These are phyloP conservation scores for Zaprionus nigranus DNA, from an alignment of 1,140 invertebrate species.

Conservation along the genomic window DNA sequence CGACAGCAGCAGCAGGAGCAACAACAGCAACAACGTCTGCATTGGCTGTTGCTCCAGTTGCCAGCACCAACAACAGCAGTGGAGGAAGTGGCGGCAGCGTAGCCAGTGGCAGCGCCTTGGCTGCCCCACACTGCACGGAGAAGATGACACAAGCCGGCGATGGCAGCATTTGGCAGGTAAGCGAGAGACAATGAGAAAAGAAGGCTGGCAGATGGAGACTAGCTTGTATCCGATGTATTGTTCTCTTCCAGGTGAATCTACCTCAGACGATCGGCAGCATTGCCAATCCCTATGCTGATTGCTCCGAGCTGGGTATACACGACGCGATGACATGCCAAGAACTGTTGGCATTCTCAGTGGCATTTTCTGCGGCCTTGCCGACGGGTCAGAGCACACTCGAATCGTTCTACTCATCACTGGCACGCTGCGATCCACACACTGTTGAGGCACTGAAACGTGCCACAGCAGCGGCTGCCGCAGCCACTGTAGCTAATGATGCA, in stretches of 20 bases:
- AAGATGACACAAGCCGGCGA: slow-evolving; percentile 95
- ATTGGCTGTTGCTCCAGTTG: not conserved
- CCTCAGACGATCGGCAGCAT: slow-evolving; percentile 80
- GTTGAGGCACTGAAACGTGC: slow-evolving; percentile 68
- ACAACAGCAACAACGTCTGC: not conserved
- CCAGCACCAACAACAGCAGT: slow-evolving; percentile 14
- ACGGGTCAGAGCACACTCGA: slow-evolving; percentile 93
- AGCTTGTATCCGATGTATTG: not conserved
- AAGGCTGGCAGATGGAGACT: not conserved
- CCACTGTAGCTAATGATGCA: slow-evolving; percentile 7
- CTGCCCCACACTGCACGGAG: slow-evolving; percentile 89
- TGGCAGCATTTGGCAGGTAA: slow-evolving; percentile 88
- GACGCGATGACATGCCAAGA: slow-evolving; percentile 95
- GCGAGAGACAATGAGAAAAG: not conserved
- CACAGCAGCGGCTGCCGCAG: slow-evolving; percentile 21
- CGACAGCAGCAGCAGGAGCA: not conserved
- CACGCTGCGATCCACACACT: slow-evolving; percentile 86
- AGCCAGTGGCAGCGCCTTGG: slow-evolving; percentile 13
- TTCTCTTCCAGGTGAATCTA: slow-evolving; percentile 70
- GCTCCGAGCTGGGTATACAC: slow-evolving; percentile 86
- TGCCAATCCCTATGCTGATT: slow-evolving; percentile 84
- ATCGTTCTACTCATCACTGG: slow-evolving; percentile 91
- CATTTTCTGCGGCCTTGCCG: slow-evolving; percentile 94
- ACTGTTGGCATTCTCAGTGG: slow-evolving; percentile 94
- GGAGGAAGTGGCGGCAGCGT: slow-evolving; percentile 2